phyloP scores from a whole-genome alignment of 2,113 vertebrate genomes.

The Salvelinus namaycush region DNA sequence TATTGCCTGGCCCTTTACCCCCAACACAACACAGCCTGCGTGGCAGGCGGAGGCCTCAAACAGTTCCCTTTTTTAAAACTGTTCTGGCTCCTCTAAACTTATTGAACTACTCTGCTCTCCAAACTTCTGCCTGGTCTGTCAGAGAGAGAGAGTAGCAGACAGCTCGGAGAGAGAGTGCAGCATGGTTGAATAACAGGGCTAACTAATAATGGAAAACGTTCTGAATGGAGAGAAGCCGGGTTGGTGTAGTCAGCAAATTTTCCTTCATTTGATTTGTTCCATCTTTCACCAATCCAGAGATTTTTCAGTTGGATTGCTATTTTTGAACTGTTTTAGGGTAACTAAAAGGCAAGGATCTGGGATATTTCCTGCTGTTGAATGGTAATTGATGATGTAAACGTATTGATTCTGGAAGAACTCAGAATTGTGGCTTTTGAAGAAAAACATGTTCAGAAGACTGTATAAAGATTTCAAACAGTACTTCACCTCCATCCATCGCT shows the following conservation, averaged over 20 bases:
- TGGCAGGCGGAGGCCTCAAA: slow-evolving; percentile 19
- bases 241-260: not conserved
- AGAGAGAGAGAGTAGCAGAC: not conserved
- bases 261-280: not conserved
- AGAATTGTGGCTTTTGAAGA: not conserved
- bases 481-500: not conserved
- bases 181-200: not conserved
- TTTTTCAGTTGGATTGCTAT: not conserved
- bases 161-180: not conserved
- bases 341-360: not conserved
- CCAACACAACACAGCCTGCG: not conserved
- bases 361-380: no score
- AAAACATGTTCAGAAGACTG: not conserved
- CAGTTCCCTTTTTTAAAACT: slow-evolving; percentile 3
- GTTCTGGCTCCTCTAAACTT: not conserved
- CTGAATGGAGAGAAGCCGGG: not conserved
- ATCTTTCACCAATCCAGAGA: not conserved
- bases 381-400: no score
- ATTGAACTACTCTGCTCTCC: not conserved
- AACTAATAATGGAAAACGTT: not conserved
- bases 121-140: not conserved
- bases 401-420: no score
- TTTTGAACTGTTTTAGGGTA: not conserved
- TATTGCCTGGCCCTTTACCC: slow-evolving; percentile 18
- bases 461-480: no score